Evolutionary conservation across 2,797 vertebrate genomes (phyloP).

Genomic region (Bucorvus abyssinicus): DNA sequence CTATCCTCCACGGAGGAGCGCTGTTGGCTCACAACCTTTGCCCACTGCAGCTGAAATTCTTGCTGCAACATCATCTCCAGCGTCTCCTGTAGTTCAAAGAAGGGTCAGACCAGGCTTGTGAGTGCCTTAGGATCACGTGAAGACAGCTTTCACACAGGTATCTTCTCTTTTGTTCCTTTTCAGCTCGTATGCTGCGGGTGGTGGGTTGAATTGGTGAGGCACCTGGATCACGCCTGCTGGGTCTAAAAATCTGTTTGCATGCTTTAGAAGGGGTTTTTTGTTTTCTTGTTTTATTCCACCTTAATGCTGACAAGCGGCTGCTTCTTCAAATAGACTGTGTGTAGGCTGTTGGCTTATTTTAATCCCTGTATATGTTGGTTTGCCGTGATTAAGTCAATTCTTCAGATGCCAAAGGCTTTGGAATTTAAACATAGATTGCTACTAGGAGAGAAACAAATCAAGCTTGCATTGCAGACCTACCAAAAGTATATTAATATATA

Average conservation of each 20-base stretch:
- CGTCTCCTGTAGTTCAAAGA: background rate
- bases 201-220: background rate
- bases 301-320: background rate
- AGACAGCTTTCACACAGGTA: background rate
- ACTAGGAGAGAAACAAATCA: constrained; percentile 71
- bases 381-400: constrained; percentile 61
- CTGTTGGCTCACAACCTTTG: background rate
- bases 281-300: background rate
- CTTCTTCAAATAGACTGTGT: constrained; percentile 9
- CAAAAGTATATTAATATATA: constrained; percentile 67
- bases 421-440: constrained; percentile 70
- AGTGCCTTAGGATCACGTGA: background rate
- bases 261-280: background rate
- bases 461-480: constrained; percentile 49
- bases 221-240: background rate
- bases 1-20: background rate
- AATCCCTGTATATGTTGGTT: background rate
- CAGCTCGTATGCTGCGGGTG: background rate
- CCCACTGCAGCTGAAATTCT: background rate
- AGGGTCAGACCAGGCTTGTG: background rate
- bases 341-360: constrained; percentile 37
- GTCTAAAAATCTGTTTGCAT: background rate
- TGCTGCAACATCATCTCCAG: background rate
- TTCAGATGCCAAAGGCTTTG: constrained; percentile 54
- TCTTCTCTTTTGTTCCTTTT: background rate